Evolutionary conservation across 2,888 invertebrate genomes (phyloP).

Genomic region (Tineola bisselliella): DNA sequence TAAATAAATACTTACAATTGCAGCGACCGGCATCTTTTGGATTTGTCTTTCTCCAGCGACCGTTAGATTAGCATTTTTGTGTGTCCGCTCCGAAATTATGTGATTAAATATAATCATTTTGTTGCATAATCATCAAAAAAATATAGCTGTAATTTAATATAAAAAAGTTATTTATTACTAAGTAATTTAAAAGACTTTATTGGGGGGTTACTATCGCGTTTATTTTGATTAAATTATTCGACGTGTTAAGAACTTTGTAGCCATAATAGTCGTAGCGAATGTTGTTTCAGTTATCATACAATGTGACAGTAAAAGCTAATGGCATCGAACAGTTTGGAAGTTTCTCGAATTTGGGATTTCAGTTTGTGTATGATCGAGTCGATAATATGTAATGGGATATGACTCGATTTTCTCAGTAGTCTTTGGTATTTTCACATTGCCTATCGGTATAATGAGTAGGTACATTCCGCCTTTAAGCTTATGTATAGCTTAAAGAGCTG

Average conservation of each 20-base stretch:
- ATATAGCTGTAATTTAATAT: too few relatives aligned
- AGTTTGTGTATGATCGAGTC: too few relatives aligned
- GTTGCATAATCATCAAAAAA: background rate
- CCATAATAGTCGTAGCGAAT: too few relatives aligned
- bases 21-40: slow-evolving; percentile 5
- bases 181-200: too few relatives aligned
- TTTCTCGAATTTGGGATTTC: too few relatives aligned
- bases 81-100: background rate
- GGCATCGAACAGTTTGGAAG: too few relatives aligned
- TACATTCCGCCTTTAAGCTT: slow-evolving; percentile 2
- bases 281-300: too few relatives aligned
- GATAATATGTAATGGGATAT: background rate
- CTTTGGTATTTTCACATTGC: slow-evolving; percentile 9
- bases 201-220: too few relatives aligned
- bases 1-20: slow-evolving; percentile 12
- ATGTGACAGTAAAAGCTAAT: too few relatives aligned
- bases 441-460: slow-evolving; percentile 10
- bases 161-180: too few relatives aligned
- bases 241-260: too few relatives aligned
- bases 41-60: slow-evolving; percentile 8
- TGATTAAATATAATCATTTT: background rate
- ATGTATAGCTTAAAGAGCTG: background rate
- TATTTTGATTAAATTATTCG: too few relatives aligned
- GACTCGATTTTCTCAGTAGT: background rate
- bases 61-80: slow-evolving; percentile 10